A percentile compares a stretch with the other conserved stretches of the same genome.
phyloP scores from a whole-genome alignment of 2,797 vertebrate genomes.

The Crocodylus rhombifer region DNA sequence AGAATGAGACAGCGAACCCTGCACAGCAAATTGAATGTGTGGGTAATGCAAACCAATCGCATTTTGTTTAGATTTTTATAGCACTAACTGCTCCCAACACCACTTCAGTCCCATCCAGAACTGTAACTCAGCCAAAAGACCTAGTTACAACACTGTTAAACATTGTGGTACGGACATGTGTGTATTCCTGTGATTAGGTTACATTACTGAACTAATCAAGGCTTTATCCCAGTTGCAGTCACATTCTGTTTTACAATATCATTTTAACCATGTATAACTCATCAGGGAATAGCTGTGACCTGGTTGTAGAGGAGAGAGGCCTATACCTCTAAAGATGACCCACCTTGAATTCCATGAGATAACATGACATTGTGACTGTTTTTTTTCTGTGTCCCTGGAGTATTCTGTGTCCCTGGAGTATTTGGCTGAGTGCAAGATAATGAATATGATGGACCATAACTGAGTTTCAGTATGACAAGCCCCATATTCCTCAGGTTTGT shows the following conservation, averaged over 20 bases:
- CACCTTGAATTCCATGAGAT: too few species aligned
- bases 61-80: not conserved
- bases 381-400: not conserved
- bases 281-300: not conserved
- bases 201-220: not conserved
- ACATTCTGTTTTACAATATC: not conserved
- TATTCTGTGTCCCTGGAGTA: not conserved
- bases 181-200: not conserved
- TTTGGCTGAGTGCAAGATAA: not conserved
- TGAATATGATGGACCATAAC: not conserved
- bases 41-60: not conserved
- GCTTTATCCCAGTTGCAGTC: not conserved
- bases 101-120: not conserved
- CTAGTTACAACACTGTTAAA: not conserved
- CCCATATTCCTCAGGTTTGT: too few species aligned
- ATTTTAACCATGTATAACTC: accelerated
- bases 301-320: accelerated
- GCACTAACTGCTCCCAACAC: not conserved
- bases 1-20: conserved; percentile 49
- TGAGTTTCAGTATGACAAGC: not conserved
- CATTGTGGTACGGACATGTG: not conserved
- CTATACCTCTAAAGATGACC: not conserved
- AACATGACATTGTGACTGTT: too few species aligned
- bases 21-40: conserved; percentile 8
- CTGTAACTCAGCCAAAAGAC: conserved; percentile 8